A percentile compares a stretch with the other conserved stretches of the same genome.
Evolutionary conservation across 2,797 vertebrate species (phyloP).

Genomic region (Arnoldichthys spilopterus): DNA sequence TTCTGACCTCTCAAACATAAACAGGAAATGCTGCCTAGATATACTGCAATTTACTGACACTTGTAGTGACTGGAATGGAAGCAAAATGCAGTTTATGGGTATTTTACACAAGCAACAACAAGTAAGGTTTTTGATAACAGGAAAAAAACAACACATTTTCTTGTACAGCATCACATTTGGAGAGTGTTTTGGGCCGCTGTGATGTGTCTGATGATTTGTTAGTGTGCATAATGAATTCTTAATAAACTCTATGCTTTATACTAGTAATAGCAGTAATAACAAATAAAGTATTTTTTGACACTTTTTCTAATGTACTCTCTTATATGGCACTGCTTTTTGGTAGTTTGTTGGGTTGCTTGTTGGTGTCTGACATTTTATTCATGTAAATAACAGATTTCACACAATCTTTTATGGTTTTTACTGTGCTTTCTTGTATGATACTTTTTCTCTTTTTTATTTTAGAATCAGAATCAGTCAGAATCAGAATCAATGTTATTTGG

Average conservation of each 20-base stretch:
- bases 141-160: neutral
- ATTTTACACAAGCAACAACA: slow-evolving; percentile 24
- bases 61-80: neutral
- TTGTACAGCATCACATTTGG: no score
- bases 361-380: no score
- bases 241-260: no score
- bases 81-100: slow-evolving; percentile 22
- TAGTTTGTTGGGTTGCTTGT: no score
- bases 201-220: slow-evolving; percentile 57
- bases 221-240: slow-evolving; percentile 54
- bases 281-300: neutral
- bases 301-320: neutral
- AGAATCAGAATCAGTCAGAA: no score
- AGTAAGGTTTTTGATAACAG: neutral
- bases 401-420: no score
- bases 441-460: no score
- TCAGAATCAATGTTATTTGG: no score
- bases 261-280: no score
- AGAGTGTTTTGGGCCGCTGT: slow-evolving; percentile 30
- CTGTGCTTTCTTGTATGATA: no score
- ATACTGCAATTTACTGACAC: slow-evolving; percentile 20
- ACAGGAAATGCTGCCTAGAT: slow-evolving; percentile 48
- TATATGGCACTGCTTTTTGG: neutral
- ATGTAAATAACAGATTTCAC: no score
- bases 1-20: slow-evolving; percentile 53